A percentile compares a stretch with the other conserved stretches of the same genome.
phyloP scores from a whole-genome alignment of 2,888 invertebrate genomes.

The Tipula confusa region DNA sequence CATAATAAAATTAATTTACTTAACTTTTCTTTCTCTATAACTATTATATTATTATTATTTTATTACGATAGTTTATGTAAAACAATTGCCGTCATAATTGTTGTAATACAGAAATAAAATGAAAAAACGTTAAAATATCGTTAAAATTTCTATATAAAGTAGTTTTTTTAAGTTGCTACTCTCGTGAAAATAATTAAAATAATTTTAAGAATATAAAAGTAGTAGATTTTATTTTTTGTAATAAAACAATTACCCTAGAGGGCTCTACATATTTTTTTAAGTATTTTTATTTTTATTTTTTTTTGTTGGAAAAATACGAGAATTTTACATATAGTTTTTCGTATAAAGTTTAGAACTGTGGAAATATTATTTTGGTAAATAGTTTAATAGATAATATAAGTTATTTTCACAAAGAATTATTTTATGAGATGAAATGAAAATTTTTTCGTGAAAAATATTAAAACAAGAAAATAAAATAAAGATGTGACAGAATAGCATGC shows the following conservation, averaged over 20 bases:
- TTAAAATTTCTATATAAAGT: not conserved
- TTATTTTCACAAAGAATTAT: not conserved
- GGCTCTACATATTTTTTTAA: no score
- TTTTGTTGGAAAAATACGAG: not conserved
- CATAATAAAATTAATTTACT: constrained; percentile 25
- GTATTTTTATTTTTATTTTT: no score
- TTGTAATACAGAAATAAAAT: not conserved
- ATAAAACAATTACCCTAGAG: not conserved
- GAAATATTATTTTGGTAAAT: not conserved
- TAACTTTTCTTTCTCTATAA: not conserved
- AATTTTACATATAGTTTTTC: not conserved
- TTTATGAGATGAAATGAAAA: not conserved
- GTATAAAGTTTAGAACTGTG: not conserved
- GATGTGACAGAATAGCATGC: not conserved
- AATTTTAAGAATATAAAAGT: not conserved
- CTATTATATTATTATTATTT: not conserved
- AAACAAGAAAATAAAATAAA: not conserved
- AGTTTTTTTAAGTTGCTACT: not conserved
- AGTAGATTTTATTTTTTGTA: not conserved
- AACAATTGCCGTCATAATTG: constrained; percentile 20
- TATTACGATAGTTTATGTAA: not conserved
- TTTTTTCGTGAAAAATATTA: not conserved
- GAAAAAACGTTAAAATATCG: not conserved
- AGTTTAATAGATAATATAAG: not conserved
- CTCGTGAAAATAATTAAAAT: not conserved